Base-by-base conservation (phyloP, 2,797 vertebrate species). In the Paguma larvata region DNA sequence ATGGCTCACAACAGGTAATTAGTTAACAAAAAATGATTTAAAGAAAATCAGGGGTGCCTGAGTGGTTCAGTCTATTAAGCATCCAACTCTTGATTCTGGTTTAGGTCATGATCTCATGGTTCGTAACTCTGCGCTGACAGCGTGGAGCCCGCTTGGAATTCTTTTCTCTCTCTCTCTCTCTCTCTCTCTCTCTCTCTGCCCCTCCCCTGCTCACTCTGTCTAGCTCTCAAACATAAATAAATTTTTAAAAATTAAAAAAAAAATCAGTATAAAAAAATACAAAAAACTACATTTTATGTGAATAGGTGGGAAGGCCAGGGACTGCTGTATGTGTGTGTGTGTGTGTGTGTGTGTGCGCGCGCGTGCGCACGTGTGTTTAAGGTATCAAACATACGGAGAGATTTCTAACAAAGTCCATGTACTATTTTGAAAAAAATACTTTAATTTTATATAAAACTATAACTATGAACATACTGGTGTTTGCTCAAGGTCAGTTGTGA, bases 21-120 rank as follows among this genome's bases (percentile, higher is more conserved):
- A 84, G 30, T 21, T 59, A 30, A 84, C 16, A 53, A 96, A 91
- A 96, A 95, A 30, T 15, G 8, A 96, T 62, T 73, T 91, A 92
- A 89, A 92, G 80, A 94, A 95, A 93, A 93, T 78, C 62, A 88
- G 56, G 56, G 56, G 56, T 2, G 8, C 56, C 56, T 23, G 56
- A 59, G 56, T 59, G 21, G 56, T 59, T 59, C 21, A 59, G 56
- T 59, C 56, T 7, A 7, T 59, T 59, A 59, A 59, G 56, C 19
- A 19, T 59, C 56, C 56, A 59, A 56, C 56, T 59, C 56, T 59
- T 59, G 21, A 59, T 59, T 59, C 23, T 59, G 56, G 56, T 21
- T 59, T 21, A 23, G 56, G 56, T 59, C 56, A 59, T 59, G 56
- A 59, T 59, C 56, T 59, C 21, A 59, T 23, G 56, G 21, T 59